Percentiles rank a stretch among this genome's conserved stretches.
phyloP scores from a whole-genome alignment of 2,888 invertebrate genomes.

The Eristalinus aeneus region DNA sequence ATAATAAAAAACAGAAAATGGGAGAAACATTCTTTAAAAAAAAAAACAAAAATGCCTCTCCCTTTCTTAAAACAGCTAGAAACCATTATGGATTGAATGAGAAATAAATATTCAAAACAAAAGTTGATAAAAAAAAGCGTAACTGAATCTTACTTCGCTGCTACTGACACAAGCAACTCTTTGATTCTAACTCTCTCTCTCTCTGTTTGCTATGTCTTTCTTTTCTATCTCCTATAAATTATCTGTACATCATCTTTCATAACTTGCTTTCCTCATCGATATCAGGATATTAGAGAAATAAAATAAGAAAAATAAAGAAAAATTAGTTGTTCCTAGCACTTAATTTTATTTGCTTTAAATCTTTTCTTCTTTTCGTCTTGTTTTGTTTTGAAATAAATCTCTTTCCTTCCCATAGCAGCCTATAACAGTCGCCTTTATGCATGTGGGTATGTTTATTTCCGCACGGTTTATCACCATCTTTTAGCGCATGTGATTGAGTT shows the following conservation, averaged over 20 bases:
- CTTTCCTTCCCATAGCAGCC: neutral
- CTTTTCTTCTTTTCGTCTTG: neutral
- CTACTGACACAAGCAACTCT: slow-evolving; percentile 22
- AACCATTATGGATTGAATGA: neutral
- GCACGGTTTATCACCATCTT: neutral
- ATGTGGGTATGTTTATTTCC: neutral
- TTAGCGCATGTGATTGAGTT: neutral
- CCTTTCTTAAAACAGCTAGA: neutral
- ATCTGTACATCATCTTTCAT: neutral
- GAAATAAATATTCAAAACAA: neutral
- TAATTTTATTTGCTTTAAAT: neutral
- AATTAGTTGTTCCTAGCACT: neutral
- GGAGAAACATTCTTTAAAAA: neutral
- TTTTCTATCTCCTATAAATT: slow-evolving; percentile 38
- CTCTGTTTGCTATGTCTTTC: slow-evolving; percentile 10
- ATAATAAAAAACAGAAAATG: slow-evolving; percentile 9
- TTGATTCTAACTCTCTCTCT: neutral
- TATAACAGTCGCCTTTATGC: neutral
- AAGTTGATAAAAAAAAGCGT: slow-evolving; percentile 25
- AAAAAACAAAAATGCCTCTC: neutral
- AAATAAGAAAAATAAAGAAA: neutral
- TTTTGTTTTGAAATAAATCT: neutral
- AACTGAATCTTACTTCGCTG: slow-evolving; percentile 44
- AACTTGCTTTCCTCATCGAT: slow-evolving; percentile 67
- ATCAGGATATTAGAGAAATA: neutral